Evolutionary conservation across 2,888 invertebrate species (phyloP).

Genomic region (Pantelozetes paolii): DNA sequence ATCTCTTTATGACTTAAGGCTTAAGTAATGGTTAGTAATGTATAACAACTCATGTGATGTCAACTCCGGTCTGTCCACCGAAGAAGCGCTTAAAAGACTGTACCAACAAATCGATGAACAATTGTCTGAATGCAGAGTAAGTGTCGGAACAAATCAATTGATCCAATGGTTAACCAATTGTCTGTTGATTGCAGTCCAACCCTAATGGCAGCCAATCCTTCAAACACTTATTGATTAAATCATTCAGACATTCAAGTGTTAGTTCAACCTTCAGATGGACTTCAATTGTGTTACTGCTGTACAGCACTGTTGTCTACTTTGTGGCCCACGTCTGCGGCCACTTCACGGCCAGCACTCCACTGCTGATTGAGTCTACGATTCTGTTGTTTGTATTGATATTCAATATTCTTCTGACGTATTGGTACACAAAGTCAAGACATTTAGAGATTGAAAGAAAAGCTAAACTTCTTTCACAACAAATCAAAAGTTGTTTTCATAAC

Average conservation of each 20-base stretch:
- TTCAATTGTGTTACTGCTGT: constrained; percentile 34
- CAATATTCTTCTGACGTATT: constrained; percentile 61
- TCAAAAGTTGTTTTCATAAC: constrained; percentile 46
- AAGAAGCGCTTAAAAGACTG: constrained; percentile 64
- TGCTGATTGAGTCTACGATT: constrained; percentile 37
- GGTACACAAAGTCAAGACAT: constrained; percentile 64
- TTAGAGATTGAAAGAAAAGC: constrained; percentile 59
- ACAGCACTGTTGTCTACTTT: constrained; percentile 30
- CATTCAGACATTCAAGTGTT: constrained; percentile 35
- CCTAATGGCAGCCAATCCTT: constrained; percentile 7
- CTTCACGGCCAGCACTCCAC: constrained; percentile 30
- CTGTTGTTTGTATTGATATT: constrained; percentile 58
- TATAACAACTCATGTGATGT: neutral
- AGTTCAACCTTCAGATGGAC: constrained; percentile 44
- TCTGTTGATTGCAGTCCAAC: neutral
- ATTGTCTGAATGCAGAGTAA: constrained; percentile 51
- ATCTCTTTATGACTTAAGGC: neutral
- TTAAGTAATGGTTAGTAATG: neutral
- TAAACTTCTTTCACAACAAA: constrained; percentile 53
- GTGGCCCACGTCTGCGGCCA: constrained; percentile 30
- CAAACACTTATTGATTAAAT: constrained; percentile 28
- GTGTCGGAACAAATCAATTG: neutral
- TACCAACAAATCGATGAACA: constrained; percentile 66
- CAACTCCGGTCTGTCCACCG: constrained; percentile 44
- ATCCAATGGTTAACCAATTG: neutral